Evolutionary conservation across 2,888 invertebrate species (phyloP).

Genomic region (Drosophila borealis): DNA sequence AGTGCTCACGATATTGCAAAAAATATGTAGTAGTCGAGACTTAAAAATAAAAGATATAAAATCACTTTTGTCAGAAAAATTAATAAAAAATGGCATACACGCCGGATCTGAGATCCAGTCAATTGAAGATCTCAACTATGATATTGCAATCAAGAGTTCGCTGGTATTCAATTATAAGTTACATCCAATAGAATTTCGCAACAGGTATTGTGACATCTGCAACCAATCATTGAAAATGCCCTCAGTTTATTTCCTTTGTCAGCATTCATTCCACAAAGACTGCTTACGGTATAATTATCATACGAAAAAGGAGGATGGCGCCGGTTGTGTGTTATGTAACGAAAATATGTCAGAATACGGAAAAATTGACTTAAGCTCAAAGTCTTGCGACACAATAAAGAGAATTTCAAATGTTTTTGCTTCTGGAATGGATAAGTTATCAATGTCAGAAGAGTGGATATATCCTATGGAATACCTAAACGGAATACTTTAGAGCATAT

Average conservation of each 20-base stretch:
- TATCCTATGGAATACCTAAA: not conserved
- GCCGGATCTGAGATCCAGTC: slow-evolving; percentile 26
- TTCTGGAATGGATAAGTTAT: slow-evolving; percentile 19
- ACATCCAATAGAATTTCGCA: slow-evolving; percentile 75
- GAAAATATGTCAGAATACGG: slow-evolving; percentile 1
- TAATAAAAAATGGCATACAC: slow-evolving; percentile 13
- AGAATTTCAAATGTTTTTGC: slow-evolving; percentile 33
- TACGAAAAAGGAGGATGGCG: slow-evolving; percentile 4
- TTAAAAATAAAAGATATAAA: slow-evolving; percentile 37
- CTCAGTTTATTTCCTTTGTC: slow-evolving; percentile 69
- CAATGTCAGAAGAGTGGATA: not conserved
- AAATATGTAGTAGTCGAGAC: slow-evolving; percentile 21
- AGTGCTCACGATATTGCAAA: slow-evolving; percentile 48
- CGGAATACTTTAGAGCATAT: not conserved
- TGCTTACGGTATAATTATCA: slow-evolving; percentile 49
- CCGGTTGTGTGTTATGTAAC: slow-evolving; percentile 29
- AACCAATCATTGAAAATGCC: slow-evolving; percentile 58
- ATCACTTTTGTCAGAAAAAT: slow-evolving; percentile 38
- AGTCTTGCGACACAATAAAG: slow-evolving; percentile 18
- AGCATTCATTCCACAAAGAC: slow-evolving; percentile 75
- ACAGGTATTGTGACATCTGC: slow-evolving; percentile 68
- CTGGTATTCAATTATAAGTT: slow-evolving; percentile 35
- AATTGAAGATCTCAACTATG: slow-evolving; percentile 33
- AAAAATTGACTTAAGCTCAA: not conserved
- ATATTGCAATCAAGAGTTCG: slow-evolving; percentile 24